phyloP scores from a whole-genome alignment of 2,888 invertebrate species.

The Ectropis crepuscularia region DNA sequence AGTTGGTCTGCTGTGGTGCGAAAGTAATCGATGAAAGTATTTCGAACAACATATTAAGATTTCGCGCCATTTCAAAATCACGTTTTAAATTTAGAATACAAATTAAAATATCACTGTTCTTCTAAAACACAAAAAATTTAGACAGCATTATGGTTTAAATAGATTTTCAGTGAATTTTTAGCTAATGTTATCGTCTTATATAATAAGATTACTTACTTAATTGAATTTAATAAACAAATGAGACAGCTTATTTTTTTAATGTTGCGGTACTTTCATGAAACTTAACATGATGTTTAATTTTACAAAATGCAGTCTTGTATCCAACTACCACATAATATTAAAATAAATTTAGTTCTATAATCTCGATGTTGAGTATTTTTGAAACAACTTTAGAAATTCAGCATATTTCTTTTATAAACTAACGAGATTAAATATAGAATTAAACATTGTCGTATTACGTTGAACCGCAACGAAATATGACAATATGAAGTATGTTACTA shows the following conservation, averaged over 20 bases:
- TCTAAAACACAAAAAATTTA: no score
- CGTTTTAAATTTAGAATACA: no score
- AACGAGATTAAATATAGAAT: not conserved
- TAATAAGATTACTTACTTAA: no score
- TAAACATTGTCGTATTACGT: conserved; percentile 21
- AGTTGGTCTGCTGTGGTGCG: conserved; percentile 1
- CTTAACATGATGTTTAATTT: conserved; percentile 33
- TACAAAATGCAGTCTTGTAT: conserved; percentile 40
- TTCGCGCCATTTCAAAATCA: no score
- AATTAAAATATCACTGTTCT: no score
- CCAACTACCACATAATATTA: conserved; percentile 29
- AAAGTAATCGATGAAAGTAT: conserved; percentile 1
- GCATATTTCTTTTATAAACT: not conserved
- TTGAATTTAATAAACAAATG: not conserved
- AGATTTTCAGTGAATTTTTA: no score
- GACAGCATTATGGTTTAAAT: no score
- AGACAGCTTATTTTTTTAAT: not conserved
- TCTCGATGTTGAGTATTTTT: conserved; percentile 26
- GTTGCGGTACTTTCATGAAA: not conserved
- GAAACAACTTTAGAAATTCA: conserved; percentile 6
- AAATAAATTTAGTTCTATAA: conserved; percentile 5
- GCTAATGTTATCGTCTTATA: no score
- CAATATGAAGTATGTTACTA: conserved; percentile 7
- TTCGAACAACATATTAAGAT: conserved; percentile 1
- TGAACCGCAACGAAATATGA: conserved; percentile 12